Evolutionary conservation across 30 jellyfish, hydroid and myxozoan species (phyloP).

Genomic region (Turritopsis rubra): DNA sequence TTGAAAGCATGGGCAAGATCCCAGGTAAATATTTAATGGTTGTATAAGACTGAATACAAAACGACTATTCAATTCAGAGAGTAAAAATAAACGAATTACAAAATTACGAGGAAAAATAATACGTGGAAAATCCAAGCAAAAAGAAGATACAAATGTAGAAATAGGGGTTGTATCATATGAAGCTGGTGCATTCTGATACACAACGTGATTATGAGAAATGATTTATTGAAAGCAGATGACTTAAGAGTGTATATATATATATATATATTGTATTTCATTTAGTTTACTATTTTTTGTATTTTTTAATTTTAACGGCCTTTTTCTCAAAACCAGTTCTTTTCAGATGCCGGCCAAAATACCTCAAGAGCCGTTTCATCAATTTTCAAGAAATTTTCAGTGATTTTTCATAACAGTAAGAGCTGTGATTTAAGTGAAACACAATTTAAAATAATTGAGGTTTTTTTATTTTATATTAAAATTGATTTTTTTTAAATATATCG

Average conservation of each 20-base stretch:
- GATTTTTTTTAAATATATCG: neutral
- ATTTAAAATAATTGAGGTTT: neutral
- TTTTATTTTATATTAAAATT: no score
- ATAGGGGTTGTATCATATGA: neutral
- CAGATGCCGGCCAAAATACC: constrained; percentile 19
- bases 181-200: constrained; percentile 15
- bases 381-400: constrained; percentile 14
- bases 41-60: constrained; percentile 12
- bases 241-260: no score
- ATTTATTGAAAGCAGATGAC: constrained; percentile 3
- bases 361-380: constrained; percentile 3
- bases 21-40: constrained; percentile 27
- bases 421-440: constrained; percentile 30
- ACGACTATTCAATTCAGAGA: constrained; percentile 9
- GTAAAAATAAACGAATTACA: neutral
- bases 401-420: constrained; percentile 11
- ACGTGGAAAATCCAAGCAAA: constrained; percentile 16
- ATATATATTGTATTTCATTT: neutral
- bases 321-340: constrained; percentile 10
- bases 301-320: constrained; percentile 10
- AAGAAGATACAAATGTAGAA: neutral
- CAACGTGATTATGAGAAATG: neutral
- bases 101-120: constrained; percentile 20
- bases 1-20: constrained; percentile 12
- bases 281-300: neutral